Evolutionary conservation across 2,888 invertebrate species (phyloP), one percentile per base, ranked within the genome.

Genomic region (Apamea anceps): DNA sequence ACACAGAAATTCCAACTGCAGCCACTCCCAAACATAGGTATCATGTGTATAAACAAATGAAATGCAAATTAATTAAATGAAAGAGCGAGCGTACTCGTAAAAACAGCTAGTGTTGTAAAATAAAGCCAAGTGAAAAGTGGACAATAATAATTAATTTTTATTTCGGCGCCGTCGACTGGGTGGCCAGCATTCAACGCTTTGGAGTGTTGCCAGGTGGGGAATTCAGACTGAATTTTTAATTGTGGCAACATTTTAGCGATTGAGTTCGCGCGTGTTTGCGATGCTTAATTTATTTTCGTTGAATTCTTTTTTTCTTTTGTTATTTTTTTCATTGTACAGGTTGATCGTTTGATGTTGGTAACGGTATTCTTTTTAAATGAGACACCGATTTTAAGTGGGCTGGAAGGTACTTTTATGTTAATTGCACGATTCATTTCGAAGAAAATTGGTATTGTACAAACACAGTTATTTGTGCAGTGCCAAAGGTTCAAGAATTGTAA

Each of bases 131-230:
- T 85, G 83, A 87, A 85, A 87, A 84, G 83, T 84, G 86, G 75
- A 82, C 86, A 86, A 91, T 90, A 89, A 87, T 90, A 91, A 91
- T 91, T 89, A 90, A 85, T 89, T 91, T 91, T 91, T 91, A 89
- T 91, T 91, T 89, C 85, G 77, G 85, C 85, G 82, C 81, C 85
- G 87, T 80, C 85, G 85, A 85, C 87, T 73, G 83, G 82, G 80
- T 87, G 87, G 87, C 87, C 89, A 88, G 84, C 86, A 75, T 85
- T 89, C 85, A 87, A 87, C 87, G 85, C 85, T 91, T 80, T 91
- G 91, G 91, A 90, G 86, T 89, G 87, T 86, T 91, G 91, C 91
- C 91, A 91, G 88, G 81, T 82, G 80, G 81, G 83, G 83, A 73
- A 86, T 85, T 84, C 71, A 80, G 82, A 90, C 86, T 83, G 89